phyloP scores from a whole-genome alignment of 1,140 invertebrate species.

The Octopus bimaculoides region DNA sequence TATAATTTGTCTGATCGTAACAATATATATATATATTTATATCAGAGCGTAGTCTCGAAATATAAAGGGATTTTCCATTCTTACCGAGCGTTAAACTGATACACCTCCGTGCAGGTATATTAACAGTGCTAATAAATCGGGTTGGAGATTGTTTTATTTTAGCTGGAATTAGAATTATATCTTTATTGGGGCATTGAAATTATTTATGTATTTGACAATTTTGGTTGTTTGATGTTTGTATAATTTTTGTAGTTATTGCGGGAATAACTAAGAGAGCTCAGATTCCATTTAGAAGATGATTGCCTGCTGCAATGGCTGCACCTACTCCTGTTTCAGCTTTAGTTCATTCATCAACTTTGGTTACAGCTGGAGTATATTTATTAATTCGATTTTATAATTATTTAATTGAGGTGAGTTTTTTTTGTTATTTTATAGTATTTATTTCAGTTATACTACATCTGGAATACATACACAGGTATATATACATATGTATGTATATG shows the following conservation, averaged over 20 bases:
- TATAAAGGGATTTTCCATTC: too few species aligned
- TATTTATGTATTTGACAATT: constrained; percentile 2
- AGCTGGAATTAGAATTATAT: constrained; percentile 15
- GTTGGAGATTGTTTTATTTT: constrained; percentile 30
- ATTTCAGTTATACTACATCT: too few species aligned
- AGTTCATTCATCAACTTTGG: constrained; percentile 74
- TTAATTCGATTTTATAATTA: too few species aligned
- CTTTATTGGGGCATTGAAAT: background rate
- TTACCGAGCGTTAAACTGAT: too few species aligned
- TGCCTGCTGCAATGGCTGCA: constrained; percentile 70
- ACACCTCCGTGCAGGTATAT: constrained; percentile 63
- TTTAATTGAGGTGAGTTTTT: too few species aligned
- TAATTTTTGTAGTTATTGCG: constrained; percentile 57
- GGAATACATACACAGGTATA: too few species aligned
- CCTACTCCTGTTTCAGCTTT: constrained; percentile 70
- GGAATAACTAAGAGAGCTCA: constrained; percentile 72
- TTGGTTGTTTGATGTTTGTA: constrained; percentile 52
- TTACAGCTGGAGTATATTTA: constrained; percentile 54
- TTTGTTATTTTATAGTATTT: too few species aligned
- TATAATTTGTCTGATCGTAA: too few species aligned
- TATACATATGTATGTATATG: too few species aligned
- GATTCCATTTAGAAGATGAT: constrained; percentile 70
- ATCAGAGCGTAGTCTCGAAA: too few species aligned
- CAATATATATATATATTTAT: too few species aligned
- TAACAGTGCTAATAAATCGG: constrained; percentile 66